A percentile compares a stretch with the other conserved stretches of the same genome.
phyloP scores from a whole-genome alignment of 2,797 vertebrate species.

The Anolis apletophallus region DNA sequence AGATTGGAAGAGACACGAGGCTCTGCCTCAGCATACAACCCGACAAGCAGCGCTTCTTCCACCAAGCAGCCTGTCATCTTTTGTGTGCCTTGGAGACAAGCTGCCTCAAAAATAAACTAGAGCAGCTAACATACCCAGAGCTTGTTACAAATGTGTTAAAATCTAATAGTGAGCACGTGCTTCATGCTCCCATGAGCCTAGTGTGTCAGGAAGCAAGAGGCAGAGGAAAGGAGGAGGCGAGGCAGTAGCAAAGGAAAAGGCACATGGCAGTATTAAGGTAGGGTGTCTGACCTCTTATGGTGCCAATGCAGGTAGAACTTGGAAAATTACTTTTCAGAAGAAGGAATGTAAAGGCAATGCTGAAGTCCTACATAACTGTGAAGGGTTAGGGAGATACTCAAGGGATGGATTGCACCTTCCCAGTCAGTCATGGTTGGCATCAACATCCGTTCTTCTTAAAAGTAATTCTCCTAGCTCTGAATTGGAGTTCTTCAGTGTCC shows the following conservation, averaged over 20 bases:
- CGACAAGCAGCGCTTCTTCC: conserved; percentile 20
- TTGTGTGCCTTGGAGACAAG: conserved; percentile 36
- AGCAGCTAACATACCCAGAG: conserved; percentile 41
- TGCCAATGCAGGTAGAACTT: background rate
- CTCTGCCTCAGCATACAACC: conserved; percentile 23
- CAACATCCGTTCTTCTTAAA: background rate
- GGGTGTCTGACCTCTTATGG: background rate
- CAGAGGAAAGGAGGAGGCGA: background rate
- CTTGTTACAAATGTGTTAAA: conserved; percentile 44
- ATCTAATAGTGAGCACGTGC: conserved; percentile 26
- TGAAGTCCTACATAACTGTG: background rate
- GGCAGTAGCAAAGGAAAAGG: background rate
- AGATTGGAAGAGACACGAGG: conserved; percentile 11
- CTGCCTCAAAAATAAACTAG: conserved; percentile 39
- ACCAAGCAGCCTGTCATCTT: conserved; percentile 33
- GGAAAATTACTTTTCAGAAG: background rate
- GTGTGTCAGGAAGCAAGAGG: conserved; percentile 21
- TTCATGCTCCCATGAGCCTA: conserved; percentile 15
- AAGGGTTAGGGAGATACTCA: background rate
- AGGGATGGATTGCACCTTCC: too few species aligned
- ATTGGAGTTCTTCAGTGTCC: background rate
- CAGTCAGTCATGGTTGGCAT: background rate
- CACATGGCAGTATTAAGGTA: background rate
- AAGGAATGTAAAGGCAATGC: background rate
- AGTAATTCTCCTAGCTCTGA: background rate